Evolutionary conservation across 1,140 invertebrate genomes (phyloP), one percentile per base, ranked within the genome.

Genomic region (Lasioglossum albipes): DNA sequence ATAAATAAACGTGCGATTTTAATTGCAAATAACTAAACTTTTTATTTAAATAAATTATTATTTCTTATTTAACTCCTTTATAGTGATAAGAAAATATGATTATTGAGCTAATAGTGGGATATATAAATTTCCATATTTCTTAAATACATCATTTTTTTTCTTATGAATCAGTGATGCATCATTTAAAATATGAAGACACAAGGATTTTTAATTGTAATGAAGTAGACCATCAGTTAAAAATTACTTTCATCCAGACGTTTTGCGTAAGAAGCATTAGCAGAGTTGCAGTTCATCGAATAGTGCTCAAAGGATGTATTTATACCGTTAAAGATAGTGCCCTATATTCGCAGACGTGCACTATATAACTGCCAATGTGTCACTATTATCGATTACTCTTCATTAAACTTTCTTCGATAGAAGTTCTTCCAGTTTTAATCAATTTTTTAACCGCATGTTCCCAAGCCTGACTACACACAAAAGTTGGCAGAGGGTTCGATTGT

Each of bases 281-380:
- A 57, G 66, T 67, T 64, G 67, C 74, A 20, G 74, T 57, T 76
- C 52, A 76, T 65, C 65, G 74, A 68, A 68, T 76, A 59, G 65
- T 76, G 74, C n/a, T 59, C 74, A 76, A 76, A 76, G 74, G 74
- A 64, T 76, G 52, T 76, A 76, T 76, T 76, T 68, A 76, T 76
- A 76, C 31, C 74, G 49, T 13, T 61, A 31, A 68, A 76, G 52
- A 68, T n/a, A 67, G 36, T 68, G 74, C 52, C 74, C 65, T 22
- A 76, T 65, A 76, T 76, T 59, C 52, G 36, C 36, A 20, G 67
- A 68, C 74, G 36, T 68, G 65, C 7, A 45, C 65, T 45, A 66
- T 45, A 31, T 59, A 27, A 76, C 27, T 76, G 61, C 49, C 59
- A 74, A 52, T 65, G 36, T 57, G 64, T 9, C 65, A 45, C 74